Base-by-base conservation (phyloP, 2,888 invertebrate genomes). In the Hyposoter dolosus region DNA sequence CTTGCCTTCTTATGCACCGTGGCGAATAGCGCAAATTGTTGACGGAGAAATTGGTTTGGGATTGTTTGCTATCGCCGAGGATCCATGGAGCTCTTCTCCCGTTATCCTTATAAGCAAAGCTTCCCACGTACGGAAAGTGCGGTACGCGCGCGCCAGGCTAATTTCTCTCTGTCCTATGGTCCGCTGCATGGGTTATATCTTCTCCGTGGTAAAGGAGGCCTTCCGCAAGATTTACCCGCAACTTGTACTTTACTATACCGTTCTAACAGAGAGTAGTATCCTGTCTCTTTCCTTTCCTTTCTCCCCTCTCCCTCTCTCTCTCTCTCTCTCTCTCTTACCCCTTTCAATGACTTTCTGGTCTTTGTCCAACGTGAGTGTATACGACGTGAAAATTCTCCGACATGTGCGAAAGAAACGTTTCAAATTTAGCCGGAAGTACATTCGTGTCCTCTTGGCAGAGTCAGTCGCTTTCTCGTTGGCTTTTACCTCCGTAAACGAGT, bases 21-120 rank as follows among this genome's bases (percentile, higher is more conserved):
- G 89, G 88, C 90, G 91, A 91, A 91, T 91, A 86, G 88, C 87
- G 86, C 89, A 89, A 90, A 91, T 89, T 89, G 90, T 90, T 90
- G 60, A 83, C 89, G 87, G 90, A 88, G 89, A 91, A 91, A 91
- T 90, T 91, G 88, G 90, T 90, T 89, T 89, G 89, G 87, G 90
- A 85, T 87, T 78, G 80, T 75, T 79, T 76, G 66, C 65, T 78
- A 75, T 80, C 47, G 75, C 60, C 60, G 45, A 63, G 63, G 32
- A 76, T 76, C 65, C 50, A n/a, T 45, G 50, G 47, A 28, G 71
- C 75, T 65, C 75, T 60, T 82, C 82, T 81, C 85, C 87, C 83
- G 79, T 84, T 82, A 84, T 83, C 85, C 87, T 83, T 86, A 84
- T 82, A 86, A 82, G 83, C 63, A 40, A 81, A 66, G 56, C 87